Evolutionary conservation across 2,888 invertebrate species (phyloP).

Genomic region (Xanthostigma xanthostigma): DNA sequence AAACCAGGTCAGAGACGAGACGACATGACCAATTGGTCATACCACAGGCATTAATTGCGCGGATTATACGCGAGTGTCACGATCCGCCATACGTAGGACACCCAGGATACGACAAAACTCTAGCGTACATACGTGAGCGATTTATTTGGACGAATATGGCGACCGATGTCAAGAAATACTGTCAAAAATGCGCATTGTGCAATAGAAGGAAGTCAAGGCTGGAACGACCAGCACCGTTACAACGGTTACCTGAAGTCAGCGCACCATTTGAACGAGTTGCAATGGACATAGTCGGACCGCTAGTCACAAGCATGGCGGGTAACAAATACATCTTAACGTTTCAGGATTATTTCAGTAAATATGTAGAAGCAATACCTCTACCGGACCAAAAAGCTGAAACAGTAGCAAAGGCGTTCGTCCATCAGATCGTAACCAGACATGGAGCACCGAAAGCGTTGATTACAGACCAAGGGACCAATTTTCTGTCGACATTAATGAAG

Average conservation of each 20-base stretch:
- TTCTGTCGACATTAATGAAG: conserved; percentile 15
- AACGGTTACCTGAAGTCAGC: conserved; percentile 10
- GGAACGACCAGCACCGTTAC: conserved; percentile 10
- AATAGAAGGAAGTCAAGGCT: too few species aligned
- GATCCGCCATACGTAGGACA: conserved; percentile 12
- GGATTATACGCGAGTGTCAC: conserved; percentile 10
- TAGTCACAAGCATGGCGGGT: conserved; percentile 11
- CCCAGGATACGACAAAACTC: conserved; percentile 11
- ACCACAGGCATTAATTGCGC: not conserved
- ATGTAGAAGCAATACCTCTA: conserved; percentile 17
- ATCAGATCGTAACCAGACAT: conserved; percentile 15
- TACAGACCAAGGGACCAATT: conserved; percentile 17
- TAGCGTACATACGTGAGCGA: conserved; percentile 7
- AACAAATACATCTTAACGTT: conserved; percentile 18
- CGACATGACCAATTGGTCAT: not conserved
- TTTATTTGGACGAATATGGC: conserved; percentile 13
- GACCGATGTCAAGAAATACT: conserved; percentile 10
- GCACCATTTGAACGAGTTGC: conserved; percentile 14
- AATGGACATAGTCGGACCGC: conserved; percentile 19
- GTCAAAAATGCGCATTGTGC: conserved; percentile 6
- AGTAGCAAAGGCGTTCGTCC: conserved; percentile 15
- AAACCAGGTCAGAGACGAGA: not conserved
- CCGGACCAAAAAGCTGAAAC: conserved; percentile 16
- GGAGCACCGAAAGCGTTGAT: conserved; percentile 17
- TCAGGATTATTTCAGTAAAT: conserved; percentile 16